These are phyloP conservation scores for Pterocles burchelli DNA, from an alignment of 2,113 vertebrate species.

Conservation along the genomic window DNA sequence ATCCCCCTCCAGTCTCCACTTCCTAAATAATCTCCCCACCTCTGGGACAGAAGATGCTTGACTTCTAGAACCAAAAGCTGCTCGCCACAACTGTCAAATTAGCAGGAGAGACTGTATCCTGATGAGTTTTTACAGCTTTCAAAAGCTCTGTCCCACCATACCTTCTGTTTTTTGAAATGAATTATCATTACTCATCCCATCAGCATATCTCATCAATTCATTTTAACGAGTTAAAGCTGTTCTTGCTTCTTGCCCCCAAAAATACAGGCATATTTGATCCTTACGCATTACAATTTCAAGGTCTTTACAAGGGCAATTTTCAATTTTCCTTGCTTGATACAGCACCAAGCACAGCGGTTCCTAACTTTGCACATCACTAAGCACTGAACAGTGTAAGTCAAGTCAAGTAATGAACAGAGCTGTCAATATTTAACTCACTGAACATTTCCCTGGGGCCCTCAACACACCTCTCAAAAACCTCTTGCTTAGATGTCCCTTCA, in stretches of 20 bases:
- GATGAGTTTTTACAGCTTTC: background rate
- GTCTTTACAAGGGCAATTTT: background rate
- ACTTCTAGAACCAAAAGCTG: background rate
- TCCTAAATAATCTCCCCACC: background rate
- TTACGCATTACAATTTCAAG: background rate
- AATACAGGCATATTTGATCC: background rate
- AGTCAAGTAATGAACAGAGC: background rate
- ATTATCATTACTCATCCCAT: background rate
- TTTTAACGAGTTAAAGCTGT: background rate
- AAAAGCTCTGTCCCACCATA: background rate
- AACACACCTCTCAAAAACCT: background rate
- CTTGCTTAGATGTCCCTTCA: background rate
- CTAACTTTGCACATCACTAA: background rate
- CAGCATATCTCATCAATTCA: background rate
- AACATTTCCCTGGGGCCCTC: background rate
- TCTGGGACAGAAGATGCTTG: background rate
- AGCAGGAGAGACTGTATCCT: background rate
- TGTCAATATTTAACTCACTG: constrained; percentile 24
- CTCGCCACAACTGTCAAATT: background rate
- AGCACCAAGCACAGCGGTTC: background rate
- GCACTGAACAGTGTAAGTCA: background rate
- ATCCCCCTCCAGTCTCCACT: background rate
- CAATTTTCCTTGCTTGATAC: background rate
- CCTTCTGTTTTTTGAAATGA: background rate
- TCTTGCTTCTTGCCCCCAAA: background rate